Percentiles rank a stretch among this genome's conserved stretches.
phyloP scores from a whole-genome alignment of 2,888 invertebrate species.

The Nomada ruficornis region DNA sequence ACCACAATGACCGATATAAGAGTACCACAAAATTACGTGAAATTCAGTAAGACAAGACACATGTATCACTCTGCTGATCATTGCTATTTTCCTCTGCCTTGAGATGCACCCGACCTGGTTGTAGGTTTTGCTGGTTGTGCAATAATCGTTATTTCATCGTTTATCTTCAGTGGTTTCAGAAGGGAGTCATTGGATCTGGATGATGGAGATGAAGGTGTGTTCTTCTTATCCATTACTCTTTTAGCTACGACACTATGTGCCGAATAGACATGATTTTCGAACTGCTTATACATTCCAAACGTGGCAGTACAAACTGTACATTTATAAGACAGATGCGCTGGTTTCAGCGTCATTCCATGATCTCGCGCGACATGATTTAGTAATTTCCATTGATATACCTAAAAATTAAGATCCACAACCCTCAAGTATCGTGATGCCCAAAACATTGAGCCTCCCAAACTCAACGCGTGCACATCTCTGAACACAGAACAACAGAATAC shows the following conservation, averaged over 20 bases:
- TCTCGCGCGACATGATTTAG: conserved; percentile 96
- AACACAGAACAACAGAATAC: not conserved
- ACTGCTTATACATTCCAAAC: conserved; percentile 97
- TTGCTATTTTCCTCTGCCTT: conserved; percentile 83
- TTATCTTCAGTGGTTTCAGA: conserved; percentile 93
- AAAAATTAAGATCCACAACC: conserved; percentile 73
- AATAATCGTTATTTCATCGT: conserved; percentile 95
- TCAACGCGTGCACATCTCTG: not conserved
- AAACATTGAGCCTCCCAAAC: not conserved
- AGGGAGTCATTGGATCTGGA: conserved; percentile 87
- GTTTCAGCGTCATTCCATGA: conserved; percentile 95
- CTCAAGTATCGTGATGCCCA: conserved; percentile 30
- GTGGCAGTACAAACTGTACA: conserved; percentile 98
- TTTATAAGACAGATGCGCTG: conserved; percentile 96
- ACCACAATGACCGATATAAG: conserved; percentile 71
- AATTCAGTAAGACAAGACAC: conserved; percentile 78
- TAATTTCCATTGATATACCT: conserved; percentile 97
- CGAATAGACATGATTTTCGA: conserved; percentile 97
- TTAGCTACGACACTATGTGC: conserved; percentile 96
- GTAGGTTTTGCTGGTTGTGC: conserved; percentile 90
- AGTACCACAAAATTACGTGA: conserved; percentile 75
- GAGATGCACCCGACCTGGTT: conserved; percentile 78
- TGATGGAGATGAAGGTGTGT: conserved; percentile 84
- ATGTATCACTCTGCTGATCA: conserved; percentile 80
- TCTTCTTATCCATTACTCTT: conserved; percentile 92